Percentiles rank a stretch among this genome's conserved stretches.
These are phyloP conservation scores for Rhagonycha fulva DNA, from an alignment of 2,888 invertebrate species.

Conservation along the genomic window DNA sequence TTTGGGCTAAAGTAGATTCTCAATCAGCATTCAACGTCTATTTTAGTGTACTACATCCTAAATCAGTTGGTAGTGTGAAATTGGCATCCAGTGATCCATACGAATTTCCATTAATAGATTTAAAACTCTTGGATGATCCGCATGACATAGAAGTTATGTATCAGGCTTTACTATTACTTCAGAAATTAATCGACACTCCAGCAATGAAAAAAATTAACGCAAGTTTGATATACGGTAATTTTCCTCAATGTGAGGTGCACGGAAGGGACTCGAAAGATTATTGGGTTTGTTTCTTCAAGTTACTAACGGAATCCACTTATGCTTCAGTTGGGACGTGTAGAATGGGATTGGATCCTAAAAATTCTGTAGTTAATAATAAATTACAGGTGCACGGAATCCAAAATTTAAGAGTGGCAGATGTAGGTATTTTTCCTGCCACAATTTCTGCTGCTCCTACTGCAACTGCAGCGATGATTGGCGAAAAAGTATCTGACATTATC, in stretches of 20 bases:
- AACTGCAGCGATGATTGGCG: too few relatives aligned
- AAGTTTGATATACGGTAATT: slow-evolving; percentile 60
- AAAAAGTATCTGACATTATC: too few relatives aligned
- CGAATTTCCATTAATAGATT: slow-evolving; percentile 63
- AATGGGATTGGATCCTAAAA: too few relatives aligned
- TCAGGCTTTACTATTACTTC: neutral
- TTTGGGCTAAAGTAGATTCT: slow-evolving; percentile 52
- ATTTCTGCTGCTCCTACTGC: too few relatives aligned
- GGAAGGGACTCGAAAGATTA: slow-evolving; percentile 60
- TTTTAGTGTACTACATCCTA: slow-evolving; percentile 63
- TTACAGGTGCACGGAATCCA: too few relatives aligned
- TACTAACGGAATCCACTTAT: slow-evolving; percentile 63
- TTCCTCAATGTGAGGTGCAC: slow-evolving; percentile 63
- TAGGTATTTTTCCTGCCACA: too few relatives aligned
- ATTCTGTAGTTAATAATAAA: too few relatives aligned
- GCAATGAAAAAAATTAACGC: slow-evolving; percentile 57
- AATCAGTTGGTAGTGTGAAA: slow-evolving; percentile 57
- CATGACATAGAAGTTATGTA: slow-evolving; percentile 54
- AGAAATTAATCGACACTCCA: neutral
- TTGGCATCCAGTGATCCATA: slow-evolving; percentile 60
- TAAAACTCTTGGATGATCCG: slow-evolving; percentile 60
- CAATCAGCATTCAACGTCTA: slow-evolving; percentile 57
- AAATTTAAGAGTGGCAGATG: too few relatives aligned
- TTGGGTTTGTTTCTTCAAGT: slow-evolving; percentile 59
- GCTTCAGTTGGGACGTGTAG: too few relatives aligned